Evolutionary conservation across 1,140 invertebrate genomes (phyloP).

Genomic region (Euschistus heros): DNA sequence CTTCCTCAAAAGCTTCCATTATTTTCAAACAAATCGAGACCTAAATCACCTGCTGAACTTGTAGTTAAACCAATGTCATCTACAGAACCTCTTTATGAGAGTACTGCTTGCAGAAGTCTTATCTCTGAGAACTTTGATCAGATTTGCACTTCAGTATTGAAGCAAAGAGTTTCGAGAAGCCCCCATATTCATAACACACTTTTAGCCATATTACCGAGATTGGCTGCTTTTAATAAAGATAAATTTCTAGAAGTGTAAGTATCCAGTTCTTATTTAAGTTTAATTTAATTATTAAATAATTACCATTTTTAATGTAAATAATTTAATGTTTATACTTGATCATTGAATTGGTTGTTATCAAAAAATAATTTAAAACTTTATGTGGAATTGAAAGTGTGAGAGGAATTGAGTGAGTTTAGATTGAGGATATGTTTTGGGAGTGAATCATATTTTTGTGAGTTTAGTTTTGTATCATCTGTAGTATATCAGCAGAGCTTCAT

Average conservation of each 20-base stretch:
- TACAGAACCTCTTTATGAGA: conserved; percentile 55
- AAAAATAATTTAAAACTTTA: too few species aligned
- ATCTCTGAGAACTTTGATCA: conserved; percentile 74
- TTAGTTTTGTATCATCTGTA: too few species aligned
- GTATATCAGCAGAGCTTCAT: too few species aligned
- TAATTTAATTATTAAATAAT: neutral
- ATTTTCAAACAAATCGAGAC: conserved; percentile 17
- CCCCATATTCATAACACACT: conserved; percentile 78
- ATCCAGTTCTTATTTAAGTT: neutral
- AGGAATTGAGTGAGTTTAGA: too few species aligned
- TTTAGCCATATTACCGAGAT: conserved; percentile 76
- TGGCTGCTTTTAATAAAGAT: conserved; percentile 86
- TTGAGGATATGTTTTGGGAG: too few species aligned
- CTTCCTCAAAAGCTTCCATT: conserved; percentile 16
- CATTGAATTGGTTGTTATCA: too few species aligned
- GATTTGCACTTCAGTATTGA: conserved; percentile 67
- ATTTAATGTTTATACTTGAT: too few species aligned
- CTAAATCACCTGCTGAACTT: conserved; percentile 40
- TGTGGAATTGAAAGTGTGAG: too few species aligned
- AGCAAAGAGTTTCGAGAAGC: conserved; percentile 61
- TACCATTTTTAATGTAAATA: too few species aligned
- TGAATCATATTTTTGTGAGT: too few species aligned
- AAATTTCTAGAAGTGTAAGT: conserved; percentile 52
- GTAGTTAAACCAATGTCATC: conserved; percentile 8
- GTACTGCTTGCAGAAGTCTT: conserved; percentile 71